Conservation (phyloP, 2,113 vertebrate genomes). For the Clarias magur region DNA sequence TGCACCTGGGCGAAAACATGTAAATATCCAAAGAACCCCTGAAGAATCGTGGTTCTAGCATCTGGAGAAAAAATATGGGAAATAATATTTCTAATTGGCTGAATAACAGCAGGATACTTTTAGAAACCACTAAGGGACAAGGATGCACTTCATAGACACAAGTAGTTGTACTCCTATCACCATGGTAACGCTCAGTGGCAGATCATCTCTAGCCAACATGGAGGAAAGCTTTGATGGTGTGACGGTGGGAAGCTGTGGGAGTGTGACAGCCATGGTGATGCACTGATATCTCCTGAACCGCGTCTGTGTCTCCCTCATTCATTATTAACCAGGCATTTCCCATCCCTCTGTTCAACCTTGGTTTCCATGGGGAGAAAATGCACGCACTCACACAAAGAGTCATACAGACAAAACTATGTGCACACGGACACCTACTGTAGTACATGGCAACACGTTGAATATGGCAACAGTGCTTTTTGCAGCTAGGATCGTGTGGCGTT, state of each 20-base stretch:
- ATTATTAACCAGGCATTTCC: conserved; percentile 40
- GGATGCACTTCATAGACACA: conserved; percentile 16
- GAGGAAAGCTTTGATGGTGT: conserved; percentile 13
- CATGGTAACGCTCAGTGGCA: conserved; percentile 4
- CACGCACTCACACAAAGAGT: conserved; percentile 8
- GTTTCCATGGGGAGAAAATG: conserved; percentile 18
- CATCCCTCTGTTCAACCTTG: conserved; percentile 23
- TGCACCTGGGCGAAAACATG: not conserved
- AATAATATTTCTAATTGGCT: not conserved
- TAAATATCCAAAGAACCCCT: not conserved
- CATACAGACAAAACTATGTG: conserved; percentile 8
- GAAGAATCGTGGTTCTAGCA: not conserved
- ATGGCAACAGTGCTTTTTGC: not conserved
- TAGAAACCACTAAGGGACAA: not conserved
- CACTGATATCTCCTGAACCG: not conserved
- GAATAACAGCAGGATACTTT: not conserved
- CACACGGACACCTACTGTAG: not conserved
- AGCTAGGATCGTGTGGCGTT: no score
- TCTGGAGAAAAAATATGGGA: no score
- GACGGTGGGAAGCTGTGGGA: not conserved
- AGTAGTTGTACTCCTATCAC: not conserved
- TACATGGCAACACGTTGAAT: not conserved
- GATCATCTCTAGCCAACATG: conserved; percentile 21
- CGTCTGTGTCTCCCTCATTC: conserved; percentile 23
- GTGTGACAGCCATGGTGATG: conserved; percentile 12